phyloP scores from a whole-genome alignment of 2,113 vertebrate species.

The Pionites leucogaster region DNA sequence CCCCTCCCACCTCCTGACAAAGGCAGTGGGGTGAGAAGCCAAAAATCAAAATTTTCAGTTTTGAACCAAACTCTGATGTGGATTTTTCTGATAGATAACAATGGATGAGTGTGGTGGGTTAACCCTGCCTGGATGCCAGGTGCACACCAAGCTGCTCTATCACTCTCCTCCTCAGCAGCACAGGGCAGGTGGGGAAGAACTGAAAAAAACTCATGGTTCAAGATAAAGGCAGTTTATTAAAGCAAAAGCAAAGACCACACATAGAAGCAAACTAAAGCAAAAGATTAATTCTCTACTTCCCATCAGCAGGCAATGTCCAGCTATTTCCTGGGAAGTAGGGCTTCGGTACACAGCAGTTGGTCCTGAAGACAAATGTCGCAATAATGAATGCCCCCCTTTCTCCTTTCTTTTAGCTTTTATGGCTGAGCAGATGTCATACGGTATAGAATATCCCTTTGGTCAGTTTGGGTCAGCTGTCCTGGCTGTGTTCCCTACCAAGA shows the following conservation, averaged over 20 bases:
- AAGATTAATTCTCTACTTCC: neutral
- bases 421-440: neutral
- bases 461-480: neutral
- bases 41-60: neutral
- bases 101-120: neutral
- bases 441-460: neutral
- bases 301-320: neutral
- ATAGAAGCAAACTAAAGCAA: neutral
- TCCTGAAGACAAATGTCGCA: neutral
- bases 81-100: neutral
- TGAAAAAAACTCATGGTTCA: neutral
- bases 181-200: neutral
- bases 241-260: neutral
- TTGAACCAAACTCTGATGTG: neutral
- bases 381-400: neutral
- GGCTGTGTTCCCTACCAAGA: neutral
- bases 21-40: neutral
- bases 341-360: neutral
- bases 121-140: neutral
- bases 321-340: neutral
- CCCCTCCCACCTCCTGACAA: neutral
- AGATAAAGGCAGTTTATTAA: neutral
- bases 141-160: neutral
- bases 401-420: neutral
- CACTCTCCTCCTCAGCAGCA: neutral